Evolutionary conservation across 2,113 vertebrate species (phyloP), one percentile per base, ranked within the genome.

Genomic region (Bagarius yarrelli): DNA sequence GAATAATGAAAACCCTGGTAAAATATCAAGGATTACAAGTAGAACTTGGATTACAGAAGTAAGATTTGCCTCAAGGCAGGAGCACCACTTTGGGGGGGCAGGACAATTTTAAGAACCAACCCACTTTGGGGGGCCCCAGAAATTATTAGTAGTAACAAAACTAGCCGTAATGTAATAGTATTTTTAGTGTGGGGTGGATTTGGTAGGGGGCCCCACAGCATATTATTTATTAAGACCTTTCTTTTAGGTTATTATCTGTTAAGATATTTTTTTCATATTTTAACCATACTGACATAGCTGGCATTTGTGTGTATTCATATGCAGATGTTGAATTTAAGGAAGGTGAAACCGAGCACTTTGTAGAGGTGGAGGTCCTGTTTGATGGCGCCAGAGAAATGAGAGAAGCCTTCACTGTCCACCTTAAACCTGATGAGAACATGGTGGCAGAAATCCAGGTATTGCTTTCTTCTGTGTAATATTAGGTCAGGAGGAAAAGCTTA

Each of bases 381-480:
- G 97, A 99, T 77, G 94, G 92, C 2, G 57, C 94, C 63, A 90
- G 94, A 86, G 97, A 99, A 85, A 96, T 97, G 97, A 94, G 95
- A 81, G 97, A 99, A 84, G 95, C 96, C 61, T 99, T 99, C 86
- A 97, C 96, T 8, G 92, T 98, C 79, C 97, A 98, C 79, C 92
- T 98, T 76, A 96, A 94, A 75, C 95, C 97, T 0, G 97, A 98
- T 83, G 96, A 97, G 84, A 96, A 98, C 87, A 97, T 97, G 97
- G 87, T 97, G 8, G 96, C 96, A 70, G 96, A 98, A 88, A 96
- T 92, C 2, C 95, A 96, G 96, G 96, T 98, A 30, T 15, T 66
- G 85, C 23, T 30, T 21, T 5, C 13, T 50, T 16, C 5, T 36
- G 52, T 78, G 44, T 56, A 14, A 52, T 50, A 2, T 34, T 70